Evolutionary conservation across 2,888 invertebrate species (phyloP).

Genomic region (Ichneumon xanthorius): DNA sequence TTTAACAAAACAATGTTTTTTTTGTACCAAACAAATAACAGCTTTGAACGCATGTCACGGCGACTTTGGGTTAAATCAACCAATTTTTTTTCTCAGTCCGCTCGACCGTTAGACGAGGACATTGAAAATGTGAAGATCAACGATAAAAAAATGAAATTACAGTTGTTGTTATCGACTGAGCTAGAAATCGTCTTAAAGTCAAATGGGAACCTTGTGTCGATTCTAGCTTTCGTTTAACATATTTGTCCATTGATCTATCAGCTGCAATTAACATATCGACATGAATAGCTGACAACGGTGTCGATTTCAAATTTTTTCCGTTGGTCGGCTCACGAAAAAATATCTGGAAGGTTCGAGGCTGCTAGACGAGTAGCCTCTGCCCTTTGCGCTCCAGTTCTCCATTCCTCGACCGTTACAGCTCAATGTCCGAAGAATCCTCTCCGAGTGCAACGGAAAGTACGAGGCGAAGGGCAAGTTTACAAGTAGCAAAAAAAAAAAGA

Average conservation of each 20-base stretch:
- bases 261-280: not conserved
- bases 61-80: too few relatives aligned
- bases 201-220: too few relatives aligned
- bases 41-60: too few relatives aligned
- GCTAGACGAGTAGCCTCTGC: constrained; percentile 4
- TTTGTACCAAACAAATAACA: too few relatives aligned
- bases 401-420: constrained; percentile 32
- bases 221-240: not conserved
- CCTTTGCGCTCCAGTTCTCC: constrained; percentile 13
- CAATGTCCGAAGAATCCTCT: constrained; percentile 2
- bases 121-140: not conserved
- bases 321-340: not conserved
- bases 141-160: not conserved
- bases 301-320: not conserved
- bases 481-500: constrained; percentile 9
- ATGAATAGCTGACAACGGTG: not conserved
- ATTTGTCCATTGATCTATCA: not conserved
- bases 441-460: constrained; percentile 18
- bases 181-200: too few relatives aligned
- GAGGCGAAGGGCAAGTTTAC: constrained; percentile 17
- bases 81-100: too few relatives aligned
- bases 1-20: too few relatives aligned
- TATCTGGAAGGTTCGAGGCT: constrained; percentile 12
- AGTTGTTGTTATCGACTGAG: too few relatives aligned
- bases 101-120: not conserved